Percentiles rank a stretch among this genome's conserved stretches.
phyloP scores from a whole-genome alignment of 2,888 invertebrate species.

The Heliconius sara region DNA sequence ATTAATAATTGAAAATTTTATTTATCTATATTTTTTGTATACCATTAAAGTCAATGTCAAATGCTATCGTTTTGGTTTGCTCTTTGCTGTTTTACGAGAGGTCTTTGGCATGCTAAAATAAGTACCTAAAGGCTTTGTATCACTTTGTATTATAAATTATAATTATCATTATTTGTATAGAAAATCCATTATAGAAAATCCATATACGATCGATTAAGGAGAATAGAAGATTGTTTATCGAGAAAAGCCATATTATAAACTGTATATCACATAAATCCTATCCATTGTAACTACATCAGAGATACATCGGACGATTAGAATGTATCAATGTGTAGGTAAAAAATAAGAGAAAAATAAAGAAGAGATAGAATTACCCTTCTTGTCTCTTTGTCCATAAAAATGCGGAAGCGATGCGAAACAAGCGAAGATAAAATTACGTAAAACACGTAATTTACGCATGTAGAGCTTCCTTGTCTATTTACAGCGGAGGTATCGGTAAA shows the following conservation, averaged over 20 bases:
- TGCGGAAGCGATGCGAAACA: not conserved
- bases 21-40: not conserved
- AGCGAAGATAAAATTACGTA: not conserved
- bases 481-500: not conserved
- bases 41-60: not conserved
- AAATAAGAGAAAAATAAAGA: not conserved
- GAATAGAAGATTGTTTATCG: no score
- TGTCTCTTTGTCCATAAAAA: not conserved
- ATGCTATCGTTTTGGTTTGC: not conserved
- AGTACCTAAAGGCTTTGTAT: not conserved
- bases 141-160: no score
- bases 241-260: no score
- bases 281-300: no score
- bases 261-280: no score
- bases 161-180: no score
- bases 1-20: no score
- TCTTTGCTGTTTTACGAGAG: not conserved
- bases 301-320: no score
- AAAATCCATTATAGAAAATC: no score
- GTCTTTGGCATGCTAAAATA: not conserved
- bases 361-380: not conserved
- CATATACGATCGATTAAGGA: no score
- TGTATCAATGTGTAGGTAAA: no score
- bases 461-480: conserved; percentile 18
- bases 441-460: conserved; percentile 6